phyloP scores from a whole-genome alignment of 2,888 invertebrate species.

The Physocephala rufipes region DNA sequence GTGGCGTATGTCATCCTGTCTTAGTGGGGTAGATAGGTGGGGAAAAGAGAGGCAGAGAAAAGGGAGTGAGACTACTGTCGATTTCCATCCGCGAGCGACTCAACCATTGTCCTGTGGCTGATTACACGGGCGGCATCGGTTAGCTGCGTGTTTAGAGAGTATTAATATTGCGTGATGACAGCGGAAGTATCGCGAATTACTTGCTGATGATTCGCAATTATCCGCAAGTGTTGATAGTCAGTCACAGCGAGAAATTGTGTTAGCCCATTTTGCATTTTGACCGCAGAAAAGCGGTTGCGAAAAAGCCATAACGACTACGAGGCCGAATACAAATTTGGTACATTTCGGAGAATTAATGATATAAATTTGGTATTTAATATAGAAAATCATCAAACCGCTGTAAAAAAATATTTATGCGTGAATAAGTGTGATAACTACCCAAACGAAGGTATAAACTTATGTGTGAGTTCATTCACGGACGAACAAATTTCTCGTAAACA shows the following conservation, averaged over 20 bases:
- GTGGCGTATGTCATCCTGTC: conserved; percentile 12
- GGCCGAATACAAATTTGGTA: background rate
- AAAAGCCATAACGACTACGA: background rate
- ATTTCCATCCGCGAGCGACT: too few relatives aligned
- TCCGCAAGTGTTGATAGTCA: conserved; percentile 14
- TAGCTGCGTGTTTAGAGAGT: background rate
- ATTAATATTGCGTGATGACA: background rate
- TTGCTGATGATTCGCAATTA: conserved; percentile 8
- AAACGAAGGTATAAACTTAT: too few relatives aligned
- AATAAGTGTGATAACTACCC: too few relatives aligned
- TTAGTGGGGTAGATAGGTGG: background rate
- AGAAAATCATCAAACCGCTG: background rate
- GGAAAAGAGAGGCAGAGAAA: too few relatives aligned
- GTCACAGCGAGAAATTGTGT: background rate
- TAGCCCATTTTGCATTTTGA: background rate
- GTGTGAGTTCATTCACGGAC: too few relatives aligned
- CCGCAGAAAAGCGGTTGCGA: background rate
- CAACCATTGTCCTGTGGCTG: too few relatives aligned
- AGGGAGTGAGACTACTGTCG: too few relatives aligned
- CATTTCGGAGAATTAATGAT: background rate
- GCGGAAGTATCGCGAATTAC: conserved; percentile 7
- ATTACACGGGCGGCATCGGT: too few relatives aligned
- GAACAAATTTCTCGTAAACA: too few relatives aligned
- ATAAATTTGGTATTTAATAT: conserved; percentile 5
- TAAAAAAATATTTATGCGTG: background rate